These are phyloP conservation scores for Epinotia nisella DNA, from an alignment of 2,888 invertebrate genomes.

Conservation along the genomic window DNA sequence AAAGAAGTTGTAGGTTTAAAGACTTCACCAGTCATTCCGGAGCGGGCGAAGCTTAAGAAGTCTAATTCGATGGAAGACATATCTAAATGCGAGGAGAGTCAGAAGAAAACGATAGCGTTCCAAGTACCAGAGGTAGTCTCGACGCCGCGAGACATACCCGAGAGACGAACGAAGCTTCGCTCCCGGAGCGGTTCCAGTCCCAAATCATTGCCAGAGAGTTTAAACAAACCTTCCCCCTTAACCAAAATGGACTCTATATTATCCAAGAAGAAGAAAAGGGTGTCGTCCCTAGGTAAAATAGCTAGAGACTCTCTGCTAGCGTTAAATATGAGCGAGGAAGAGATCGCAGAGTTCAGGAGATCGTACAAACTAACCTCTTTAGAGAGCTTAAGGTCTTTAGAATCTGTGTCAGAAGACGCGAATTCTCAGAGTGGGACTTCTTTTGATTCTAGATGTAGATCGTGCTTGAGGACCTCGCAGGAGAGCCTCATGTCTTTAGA, in stretches of 20 bases:
- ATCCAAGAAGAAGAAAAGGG: slow-evolving; percentile 73
- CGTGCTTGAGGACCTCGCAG: slow-evolving; percentile 74
- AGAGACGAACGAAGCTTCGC: slow-evolving; percentile 65
- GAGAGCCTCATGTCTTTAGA: slow-evolving; percentile 80
- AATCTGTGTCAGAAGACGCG: slow-evolving; percentile 79
- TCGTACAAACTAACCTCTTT: slow-evolving; percentile 78
- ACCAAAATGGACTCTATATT: slow-evolving; percentile 67
- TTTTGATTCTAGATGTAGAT: slow-evolving; percentile 71
- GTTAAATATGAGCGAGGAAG: slow-evolving; percentile 79
- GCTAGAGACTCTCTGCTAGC: slow-evolving; percentile 78
- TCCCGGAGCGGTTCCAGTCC: slow-evolving; percentile 76
- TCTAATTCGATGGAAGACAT: slow-evolving; percentile 75
- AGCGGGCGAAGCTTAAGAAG: slow-evolving; percentile 74
- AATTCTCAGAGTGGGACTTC: slow-evolving; percentile 78
- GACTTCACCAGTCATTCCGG: slow-evolving; percentile 71
- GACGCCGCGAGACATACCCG: slow-evolving; percentile 76
- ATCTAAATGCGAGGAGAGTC: slow-evolving; percentile 64
- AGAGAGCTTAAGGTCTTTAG: slow-evolving; percentile 74
- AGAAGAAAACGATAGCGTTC: slow-evolving; percentile 72
- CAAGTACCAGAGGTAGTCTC: slow-evolving; percentile 72
- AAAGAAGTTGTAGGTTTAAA: slow-evolving; percentile 64
- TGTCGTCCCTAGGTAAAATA: slow-evolving; percentile 77
- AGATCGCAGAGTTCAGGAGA: slow-evolving; percentile 75
- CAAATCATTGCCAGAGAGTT: slow-evolving; percentile 76
- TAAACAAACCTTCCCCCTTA: slow-evolving; percentile 73